A percentile compares a stretch with the other conserved stretches of the same genome.
These are phyloP conservation scores for Hydraecia micacea DNA, from an alignment of 2,888 invertebrate genomes.

Conservation along the genomic window DNA sequence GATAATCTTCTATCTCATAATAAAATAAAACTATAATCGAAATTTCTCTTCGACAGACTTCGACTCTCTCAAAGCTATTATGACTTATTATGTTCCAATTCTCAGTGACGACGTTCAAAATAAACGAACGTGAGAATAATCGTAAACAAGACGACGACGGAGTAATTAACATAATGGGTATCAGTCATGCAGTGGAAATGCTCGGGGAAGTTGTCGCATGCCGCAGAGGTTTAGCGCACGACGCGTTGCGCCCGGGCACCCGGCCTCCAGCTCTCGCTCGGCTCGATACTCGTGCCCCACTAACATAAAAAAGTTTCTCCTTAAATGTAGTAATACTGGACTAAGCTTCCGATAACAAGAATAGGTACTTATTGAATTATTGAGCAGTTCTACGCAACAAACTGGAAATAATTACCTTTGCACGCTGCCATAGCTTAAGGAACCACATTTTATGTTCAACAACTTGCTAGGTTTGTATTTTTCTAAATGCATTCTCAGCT, in stretches of 20 bases:
- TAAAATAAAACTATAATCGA: conserved; percentile 28
- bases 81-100: conserved; percentile 35
- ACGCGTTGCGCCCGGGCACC: conserved; percentile 47
- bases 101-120: conserved; percentile 34
- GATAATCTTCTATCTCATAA: not conserved
- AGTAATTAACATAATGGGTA: conserved; percentile 44
- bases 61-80: conserved; percentile 31
- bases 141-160: conserved; percentile 19
- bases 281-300: conserved; percentile 72
- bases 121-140: conserved; percentile 44
- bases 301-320: conserved; percentile 80
- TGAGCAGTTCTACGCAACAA: conserved; percentile 44
- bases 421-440: conserved; percentile 2
- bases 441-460: not conserved
- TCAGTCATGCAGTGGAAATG: conserved; percentile 29
- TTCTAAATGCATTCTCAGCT: not conserved
- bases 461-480: not conserved
- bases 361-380: conserved; percentile 58
- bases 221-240: conserved; percentile 10
- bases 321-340: conserved; percentile 71
- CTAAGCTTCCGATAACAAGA: conserved; percentile 63
- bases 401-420: conserved; percentile 29
- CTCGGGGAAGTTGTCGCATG: conserved; percentile 43
- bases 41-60: conserved; percentile 40
- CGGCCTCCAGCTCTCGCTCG: conserved; percentile 63